These are phyloP conservation scores for Meliscaeva auricollis DNA, from an alignment of 2,888 invertebrate genomes.

Conservation along the genomic window DNA sequence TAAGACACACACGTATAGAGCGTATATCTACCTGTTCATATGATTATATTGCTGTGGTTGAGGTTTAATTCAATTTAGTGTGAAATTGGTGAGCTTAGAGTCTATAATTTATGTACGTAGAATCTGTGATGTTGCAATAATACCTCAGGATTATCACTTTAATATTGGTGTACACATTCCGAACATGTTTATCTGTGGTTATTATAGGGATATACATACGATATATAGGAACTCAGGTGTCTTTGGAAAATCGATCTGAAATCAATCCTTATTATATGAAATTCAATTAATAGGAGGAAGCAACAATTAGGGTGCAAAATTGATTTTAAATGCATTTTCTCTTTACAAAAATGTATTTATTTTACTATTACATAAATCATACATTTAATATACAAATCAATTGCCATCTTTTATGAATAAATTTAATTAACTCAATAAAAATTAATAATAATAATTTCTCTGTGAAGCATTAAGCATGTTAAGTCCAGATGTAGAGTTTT, in stretches of 20 bases:
- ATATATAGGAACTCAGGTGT: background rate
- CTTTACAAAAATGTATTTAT: too few relatives aligned
- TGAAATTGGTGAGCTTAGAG: slow-evolving; percentile 33
- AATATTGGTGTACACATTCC: slow-evolving; percentile 24
- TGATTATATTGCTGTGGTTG: slow-evolving; percentile 24
- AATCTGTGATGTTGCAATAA: slow-evolving; percentile 33
- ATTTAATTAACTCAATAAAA: too few relatives aligned
- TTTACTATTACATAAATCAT: too few relatives aligned
- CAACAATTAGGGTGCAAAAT: slow-evolving; percentile 2
- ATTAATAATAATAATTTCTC: too few relatives aligned
- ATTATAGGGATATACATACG: background rate
- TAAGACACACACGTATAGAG: background rate
- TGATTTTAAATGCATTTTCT: background rate
- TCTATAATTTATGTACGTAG: slow-evolving; percentile 23
- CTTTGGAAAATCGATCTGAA: slow-evolving; percentile 4
- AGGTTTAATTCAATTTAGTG: slow-evolving; percentile 40
- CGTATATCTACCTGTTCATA: too few relatives aligned
- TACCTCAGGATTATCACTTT: slow-evolving; percentile 39
- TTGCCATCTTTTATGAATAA: too few relatives aligned
- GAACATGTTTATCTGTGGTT: slow-evolving; percentile 49
- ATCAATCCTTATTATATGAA: slow-evolving; percentile 13
- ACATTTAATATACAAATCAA: too few relatives aligned
- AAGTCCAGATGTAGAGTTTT: too few relatives aligned
- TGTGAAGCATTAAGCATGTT: too few relatives aligned
- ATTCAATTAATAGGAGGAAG: background rate